A percentile compares a stretch with the other conserved stretches of the same genome.
Evolutionary conservation across 2,888 invertebrate genomes (phyloP).

Genomic region (Osmoderma eremita): DNA sequence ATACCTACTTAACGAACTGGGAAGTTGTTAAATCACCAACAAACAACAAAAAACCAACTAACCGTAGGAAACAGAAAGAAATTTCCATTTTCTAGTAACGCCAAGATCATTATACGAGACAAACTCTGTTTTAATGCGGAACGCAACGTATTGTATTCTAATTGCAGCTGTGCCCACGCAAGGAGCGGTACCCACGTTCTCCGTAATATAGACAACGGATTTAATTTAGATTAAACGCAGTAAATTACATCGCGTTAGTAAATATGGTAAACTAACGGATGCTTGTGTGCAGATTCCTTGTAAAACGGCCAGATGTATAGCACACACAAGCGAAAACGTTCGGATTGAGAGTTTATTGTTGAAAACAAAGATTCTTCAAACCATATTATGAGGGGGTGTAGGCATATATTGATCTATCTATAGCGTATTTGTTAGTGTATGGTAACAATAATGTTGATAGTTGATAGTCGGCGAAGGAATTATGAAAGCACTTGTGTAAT

Average conservation of each 20-base stretch:
- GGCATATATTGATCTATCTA: too few relatives aligned
- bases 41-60: too few relatives aligned
- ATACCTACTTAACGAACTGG: too few relatives aligned
- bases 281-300: conserved; percentile 16
- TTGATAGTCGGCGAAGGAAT: too few relatives aligned
- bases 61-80: too few relatives aligned
- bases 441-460: too few relatives aligned
- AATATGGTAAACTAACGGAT: conserved; percentile 38
- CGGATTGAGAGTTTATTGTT: too few relatives aligned
- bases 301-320: background rate
- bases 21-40: too few relatives aligned
- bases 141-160: conserved; percentile 34
- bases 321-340: background rate
- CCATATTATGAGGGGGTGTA: too few relatives aligned
- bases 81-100: background rate
- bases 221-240: conserved; percentile 26
- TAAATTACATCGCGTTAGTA: conserved; percentile 34
- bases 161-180: conserved; percentile 28
- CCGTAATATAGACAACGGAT: conserved; percentile 4
- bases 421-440: too few relatives aligned
- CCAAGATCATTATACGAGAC: background rate
- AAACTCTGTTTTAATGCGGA: conserved; percentile 5
- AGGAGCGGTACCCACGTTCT: conserved; percentile 22
- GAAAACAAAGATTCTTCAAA: too few relatives aligned
- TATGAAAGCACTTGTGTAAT: too few relatives aligned